Evolutionary conservation across 2,113 vertebrate genomes (phyloP).

Genomic region (Todiramphus saurophagus): DNA sequence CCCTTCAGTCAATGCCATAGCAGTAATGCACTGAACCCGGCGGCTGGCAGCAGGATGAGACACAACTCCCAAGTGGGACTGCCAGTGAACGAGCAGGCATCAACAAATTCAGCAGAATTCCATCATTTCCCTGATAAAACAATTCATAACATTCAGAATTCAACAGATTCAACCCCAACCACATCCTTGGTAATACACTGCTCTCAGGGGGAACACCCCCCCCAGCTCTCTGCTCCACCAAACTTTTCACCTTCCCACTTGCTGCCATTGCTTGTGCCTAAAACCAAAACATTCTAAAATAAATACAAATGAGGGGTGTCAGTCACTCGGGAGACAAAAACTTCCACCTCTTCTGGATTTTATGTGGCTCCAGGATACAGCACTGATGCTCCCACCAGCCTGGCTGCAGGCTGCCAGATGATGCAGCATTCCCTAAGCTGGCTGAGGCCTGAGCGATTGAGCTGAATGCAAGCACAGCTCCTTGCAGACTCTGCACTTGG

Average conservation of each 20-base stretch:
- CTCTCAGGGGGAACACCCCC: background rate
- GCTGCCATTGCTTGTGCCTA: background rate
- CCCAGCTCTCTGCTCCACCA: background rate
- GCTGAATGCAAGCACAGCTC: background rate
- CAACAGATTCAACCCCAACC: background rate
- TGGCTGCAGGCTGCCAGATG: background rate
- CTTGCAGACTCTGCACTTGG: background rate
- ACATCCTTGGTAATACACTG: background rate
- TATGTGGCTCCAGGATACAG: background rate
- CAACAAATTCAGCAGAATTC: background rate
- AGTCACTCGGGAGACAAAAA: background rate
- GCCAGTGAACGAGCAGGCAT: background rate
- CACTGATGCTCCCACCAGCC: background rate
- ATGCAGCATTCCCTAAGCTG: background rate
- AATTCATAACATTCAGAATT: background rate
- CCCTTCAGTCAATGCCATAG: background rate
- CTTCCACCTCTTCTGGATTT: background rate
- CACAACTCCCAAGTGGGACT: background rate
- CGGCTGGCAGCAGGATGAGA: background rate
- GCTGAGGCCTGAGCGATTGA: background rate
- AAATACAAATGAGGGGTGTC: background rate
- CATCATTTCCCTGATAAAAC: background rate
- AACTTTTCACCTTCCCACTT: background rate
- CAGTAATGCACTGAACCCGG: background rate
- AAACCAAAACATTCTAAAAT: background rate